Conservation (phyloP, 2,113 vertebrate species). For the Tragelaphus strepsiceros region DNA sequence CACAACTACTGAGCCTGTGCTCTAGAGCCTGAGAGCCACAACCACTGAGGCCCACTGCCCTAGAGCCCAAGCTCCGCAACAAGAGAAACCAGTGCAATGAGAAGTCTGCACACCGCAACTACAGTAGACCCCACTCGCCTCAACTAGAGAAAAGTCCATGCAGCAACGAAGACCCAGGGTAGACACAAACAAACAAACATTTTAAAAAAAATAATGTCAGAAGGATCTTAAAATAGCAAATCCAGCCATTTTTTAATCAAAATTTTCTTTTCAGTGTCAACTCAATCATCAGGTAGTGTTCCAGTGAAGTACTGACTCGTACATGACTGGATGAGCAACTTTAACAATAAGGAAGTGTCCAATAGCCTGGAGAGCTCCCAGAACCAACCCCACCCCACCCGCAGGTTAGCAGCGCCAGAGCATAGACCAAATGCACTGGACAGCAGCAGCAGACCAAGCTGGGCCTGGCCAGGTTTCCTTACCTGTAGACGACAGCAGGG, state of each 20-base stretch:
- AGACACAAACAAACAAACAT: background rate
- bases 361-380: background rate
- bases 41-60: background rate
- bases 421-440: background rate
- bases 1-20: background rate
- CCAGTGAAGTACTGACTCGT: background rate
- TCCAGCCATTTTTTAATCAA: background rate
- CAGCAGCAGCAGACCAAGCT: background rate
- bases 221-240: conserved; percentile 7
- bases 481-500: conserved; percentile 97
- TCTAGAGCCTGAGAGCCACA: background rate
- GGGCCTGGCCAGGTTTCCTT: conserved; percentile 4
- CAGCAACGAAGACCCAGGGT: background rate
- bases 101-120: background rate
- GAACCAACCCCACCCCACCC: background rate
- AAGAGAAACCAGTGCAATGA: background rate
- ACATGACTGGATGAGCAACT: background rate
- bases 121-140: background rate
- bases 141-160: background rate
- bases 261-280: conserved; percentile 5
- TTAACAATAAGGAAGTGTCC: background rate
- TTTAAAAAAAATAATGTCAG: background rate
- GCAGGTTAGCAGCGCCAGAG: background rate
- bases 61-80: background rate
- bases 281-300: background rate